Base-by-base conservation (phyloP, 2,113 vertebrate genomes). In the Clarias batrachus region DNA sequence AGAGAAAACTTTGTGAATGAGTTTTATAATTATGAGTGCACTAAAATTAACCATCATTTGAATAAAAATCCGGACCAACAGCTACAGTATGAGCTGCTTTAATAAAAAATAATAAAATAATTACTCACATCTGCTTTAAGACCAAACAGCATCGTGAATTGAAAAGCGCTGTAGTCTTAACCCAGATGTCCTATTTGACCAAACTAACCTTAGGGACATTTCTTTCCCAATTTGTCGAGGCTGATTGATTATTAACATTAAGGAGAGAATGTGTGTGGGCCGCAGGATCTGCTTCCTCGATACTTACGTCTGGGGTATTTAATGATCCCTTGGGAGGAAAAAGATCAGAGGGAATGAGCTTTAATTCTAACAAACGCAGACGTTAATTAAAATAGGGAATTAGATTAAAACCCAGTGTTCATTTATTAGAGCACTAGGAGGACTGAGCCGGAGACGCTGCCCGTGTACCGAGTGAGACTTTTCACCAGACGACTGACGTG, bases 351-450 rank as follows among this genome's bases (percentile, higher is more conserved):
- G 1, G 52, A 87, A 87, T 83, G 74, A 91, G 85, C 86, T 88
- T 89, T 71, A 88, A 82, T 91, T 89, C 14, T 0, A 70, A 48
- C 82, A 66, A 82, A 19, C n/a, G 86, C n/a, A 16, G 85, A 90
- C 30, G 13, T 93, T 92, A 90, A 91, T 93, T 91, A 91, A 91
- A 87, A 87, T 56, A 63, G 48, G 37, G 82, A 85, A 83, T 88
- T 83, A 84, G 90, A 92, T 92, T 86, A 91, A 85, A 63, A 66
- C 84, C 60, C 79, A 79, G 88, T 88, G 78, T 90, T 90, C 82
- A 90, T 92, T 92, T 88, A 87, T 92, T 92, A 92, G 63, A 88
- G 86, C 71, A 21, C 41, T 37, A 70, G 76, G 56, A 21, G 21
- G 57, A 33, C 37, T 5, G 9, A 1, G 30, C 78, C 25, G 78